phyloP scores from a whole-genome alignment of 2,888 invertebrate genomes.

The Dusona sp. region DNA sequence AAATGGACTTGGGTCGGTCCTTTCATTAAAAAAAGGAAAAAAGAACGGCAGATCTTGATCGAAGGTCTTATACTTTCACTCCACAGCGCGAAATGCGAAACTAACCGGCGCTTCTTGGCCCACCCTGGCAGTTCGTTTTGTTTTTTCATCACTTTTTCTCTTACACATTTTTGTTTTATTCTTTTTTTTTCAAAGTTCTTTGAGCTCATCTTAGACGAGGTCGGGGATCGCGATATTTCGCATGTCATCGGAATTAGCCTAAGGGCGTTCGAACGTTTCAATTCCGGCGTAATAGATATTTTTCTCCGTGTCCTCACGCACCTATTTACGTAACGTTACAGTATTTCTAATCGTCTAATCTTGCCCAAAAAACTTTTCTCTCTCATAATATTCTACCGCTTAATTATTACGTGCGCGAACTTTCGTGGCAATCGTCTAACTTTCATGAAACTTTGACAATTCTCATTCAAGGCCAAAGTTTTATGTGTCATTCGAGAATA shows the following conservation, averaged over 20 bases:
- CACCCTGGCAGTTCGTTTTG: conserved; percentile 41
- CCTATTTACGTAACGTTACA: neutral
- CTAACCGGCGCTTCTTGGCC: conserved; percentile 31
- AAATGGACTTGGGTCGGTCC: conserved; percentile 8
- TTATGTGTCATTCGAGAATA: conserved; percentile 29
- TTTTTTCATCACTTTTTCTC: neutral
- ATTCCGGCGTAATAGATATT: neutral
- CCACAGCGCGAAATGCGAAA: conserved; percentile 57
- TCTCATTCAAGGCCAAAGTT: conserved; percentile 68
- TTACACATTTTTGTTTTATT: conserved; percentile 8
- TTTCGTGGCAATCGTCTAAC: conserved; percentile 17
- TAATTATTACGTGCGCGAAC: neutral
- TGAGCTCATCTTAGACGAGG: conserved; percentile 45
- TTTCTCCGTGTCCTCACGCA: neutral
- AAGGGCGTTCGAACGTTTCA: conserved; percentile 1
- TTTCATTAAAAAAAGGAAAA: conserved; percentile 14
- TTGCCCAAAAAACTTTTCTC: neutral
- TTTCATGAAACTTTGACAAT: conserved; percentile 70
- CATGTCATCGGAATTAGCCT: conserved; percentile 18
- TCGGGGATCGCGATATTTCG: conserved; percentile 40
- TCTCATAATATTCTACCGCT: neutral
- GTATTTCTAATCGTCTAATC: neutral
- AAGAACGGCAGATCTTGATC: conserved; percentile 44
- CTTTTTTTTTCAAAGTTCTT: conserved; percentile 12
- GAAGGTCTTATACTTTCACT: conserved; percentile 64